Base-by-base conservation (phyloP, 2,797 vertebrate species). In the Hippocampus kuda region DNA sequence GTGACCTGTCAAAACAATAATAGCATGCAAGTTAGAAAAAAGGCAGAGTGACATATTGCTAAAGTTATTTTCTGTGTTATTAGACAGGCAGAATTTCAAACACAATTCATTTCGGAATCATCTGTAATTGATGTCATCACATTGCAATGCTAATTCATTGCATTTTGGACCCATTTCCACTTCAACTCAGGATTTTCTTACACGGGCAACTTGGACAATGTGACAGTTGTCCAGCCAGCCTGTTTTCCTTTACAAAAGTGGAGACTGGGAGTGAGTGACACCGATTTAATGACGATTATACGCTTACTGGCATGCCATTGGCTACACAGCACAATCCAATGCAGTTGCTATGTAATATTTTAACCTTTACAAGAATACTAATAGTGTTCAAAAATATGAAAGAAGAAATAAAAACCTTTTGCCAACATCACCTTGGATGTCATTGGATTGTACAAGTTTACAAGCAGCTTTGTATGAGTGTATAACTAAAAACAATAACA, bases 1-100 rank as follows among this genome's bases (percentile, higher is more conserved):
- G 91, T 0, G 91, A 93, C 78, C 91, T 93, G 86, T 49, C 76
- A 81, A 77, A 80, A 78, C 65, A 81, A 72, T 12, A 65, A 81
- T 12, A 79, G 38, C 27, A 75, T 27, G 81, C 41, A 30, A 75
- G 72, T 83, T 79, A 70, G 60, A 46, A 67, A 70, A 66, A 15
- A 59, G 20, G 15, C 70, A 73, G 68, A 76, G 51, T 74, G 61
- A 73, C 64, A 62, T 30, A 5, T 2, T 18, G 9, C 9, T 56
- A 4, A n/a, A 42, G 5, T 64, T 22, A 20, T 44, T 24, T 44
- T 64, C n/a, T 3, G 13, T 26, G 22, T 12, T 18, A 18, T 64
- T 26, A 68, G 9, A 20, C 63, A 70, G 65, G 70, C 71, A 74
- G 68, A 59, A 62, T 70, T 77, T 69, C 30, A 69, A 75, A 79